phyloP scores from a whole-genome alignment of 2,888 invertebrate genomes.

The Nomada fabriciana region DNA sequence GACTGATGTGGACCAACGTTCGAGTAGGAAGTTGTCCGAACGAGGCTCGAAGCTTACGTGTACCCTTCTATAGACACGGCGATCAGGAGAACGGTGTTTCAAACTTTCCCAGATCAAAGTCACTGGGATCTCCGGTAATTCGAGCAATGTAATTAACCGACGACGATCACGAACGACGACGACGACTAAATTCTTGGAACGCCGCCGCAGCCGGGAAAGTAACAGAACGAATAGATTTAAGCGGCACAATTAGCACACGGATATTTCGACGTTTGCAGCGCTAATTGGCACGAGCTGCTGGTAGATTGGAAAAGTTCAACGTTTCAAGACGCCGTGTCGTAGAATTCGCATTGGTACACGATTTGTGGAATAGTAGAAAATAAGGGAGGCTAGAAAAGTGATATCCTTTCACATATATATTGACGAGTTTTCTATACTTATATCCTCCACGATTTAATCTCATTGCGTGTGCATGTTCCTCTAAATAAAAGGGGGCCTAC shows the following conservation, averaged over 20 bases:
- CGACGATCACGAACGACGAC: conserved; percentile 8
- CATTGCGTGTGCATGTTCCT: no score
- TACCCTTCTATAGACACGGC: conserved; percentile 8
- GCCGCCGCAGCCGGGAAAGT: conserved; percentile 11
- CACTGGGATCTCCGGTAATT: conserved; percentile 35
- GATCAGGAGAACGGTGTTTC: background rate
- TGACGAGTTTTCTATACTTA: no score
- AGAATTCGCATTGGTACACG: background rate
- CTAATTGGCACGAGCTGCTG: conserved; percentile 42
- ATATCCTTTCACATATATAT: no score
- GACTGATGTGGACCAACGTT: conserved; percentile 37
- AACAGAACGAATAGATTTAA: conserved; percentile 36
- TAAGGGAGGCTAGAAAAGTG: no score
- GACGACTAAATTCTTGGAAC: conserved; percentile 55
- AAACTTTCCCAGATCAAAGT: conserved; percentile 64
- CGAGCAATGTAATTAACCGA: conserved; percentile 57
- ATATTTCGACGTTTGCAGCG: conserved; percentile 27
- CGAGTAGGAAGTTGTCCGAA: conserved; percentile 58
- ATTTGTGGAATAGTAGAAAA: background rate
- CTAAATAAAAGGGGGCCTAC: no score
- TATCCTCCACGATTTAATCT: no score
- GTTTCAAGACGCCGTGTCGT: background rate
- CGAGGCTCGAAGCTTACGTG: conserved; percentile 61
- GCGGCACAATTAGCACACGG: conserved; percentile 23
- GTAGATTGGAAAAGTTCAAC: conserved; percentile 2